phyloP scores from a whole-genome alignment of 2,888 invertebrate genomes.

The Lasius fuliginosus region DNA sequence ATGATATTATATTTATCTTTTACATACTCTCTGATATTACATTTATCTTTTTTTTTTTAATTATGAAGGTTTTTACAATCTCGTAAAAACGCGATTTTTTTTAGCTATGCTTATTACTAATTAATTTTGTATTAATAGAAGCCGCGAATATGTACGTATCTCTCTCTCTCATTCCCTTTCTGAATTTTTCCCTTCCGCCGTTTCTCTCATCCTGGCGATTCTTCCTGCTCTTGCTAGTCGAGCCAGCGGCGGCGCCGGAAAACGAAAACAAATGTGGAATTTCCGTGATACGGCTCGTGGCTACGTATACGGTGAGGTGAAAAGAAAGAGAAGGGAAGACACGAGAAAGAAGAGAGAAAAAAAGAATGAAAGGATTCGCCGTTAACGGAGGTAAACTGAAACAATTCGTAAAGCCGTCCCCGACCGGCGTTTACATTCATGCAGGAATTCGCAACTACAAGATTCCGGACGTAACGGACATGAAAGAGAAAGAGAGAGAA shows the following conservation, averaged over 20 bases:
- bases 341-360: constrained; percentile 24
- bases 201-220: constrained; percentile 46
- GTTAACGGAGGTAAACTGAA: constrained; percentile 57
- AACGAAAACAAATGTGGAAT: constrained; percentile 78
- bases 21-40: neutral
- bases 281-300: constrained; percentile 70
- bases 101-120: neutral
- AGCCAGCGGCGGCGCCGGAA: constrained; percentile 35
- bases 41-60: neutral
- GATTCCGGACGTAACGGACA: constrained; percentile 75
- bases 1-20: neutral
- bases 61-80: neutral
- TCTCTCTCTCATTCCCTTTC: constrained; percentile 20
- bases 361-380: constrained; percentile 31
- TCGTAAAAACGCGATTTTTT: neutral
- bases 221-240: constrained; percentile 52
- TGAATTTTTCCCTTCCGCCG: constrained; percentile 18
- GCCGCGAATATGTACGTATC: neutral
- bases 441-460: constrained; percentile 83
- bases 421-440: constrained; percentile 78
- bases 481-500: constrained; percentile 40
- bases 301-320: constrained; percentile 49
- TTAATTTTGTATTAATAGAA: constrained; percentile 16
- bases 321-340: constrained; percentile 42
- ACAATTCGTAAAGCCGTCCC: constrained; percentile 78